phyloP scores from a whole-genome alignment of 2,113 vertebrate species.

The Istiophorus platypterus region DNA sequence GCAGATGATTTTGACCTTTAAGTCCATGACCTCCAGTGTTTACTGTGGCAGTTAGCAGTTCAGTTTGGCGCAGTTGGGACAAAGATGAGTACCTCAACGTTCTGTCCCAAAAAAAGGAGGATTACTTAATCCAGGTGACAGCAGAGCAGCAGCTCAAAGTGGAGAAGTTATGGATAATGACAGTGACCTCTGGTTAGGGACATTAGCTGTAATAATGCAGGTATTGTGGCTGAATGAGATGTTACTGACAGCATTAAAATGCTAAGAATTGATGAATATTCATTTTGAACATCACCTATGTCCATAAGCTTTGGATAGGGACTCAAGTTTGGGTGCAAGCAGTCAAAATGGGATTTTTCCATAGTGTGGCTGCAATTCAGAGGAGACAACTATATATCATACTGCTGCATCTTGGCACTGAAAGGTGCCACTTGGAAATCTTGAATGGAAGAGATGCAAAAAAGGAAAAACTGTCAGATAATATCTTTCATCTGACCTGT shows the following conservation, averaged over 20 bases:
- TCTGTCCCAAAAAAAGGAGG: not conserved
- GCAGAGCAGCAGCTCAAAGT: constrained; percentile 2
- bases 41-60: constrained; percentile 1
- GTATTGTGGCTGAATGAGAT: not conserved
- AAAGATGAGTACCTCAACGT: not conserved
- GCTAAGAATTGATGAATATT: not conserved
- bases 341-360: not conserved
- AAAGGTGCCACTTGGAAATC: constrained; percentile 1
- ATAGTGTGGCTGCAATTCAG: not conserved
- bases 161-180: constrained; percentile 1
- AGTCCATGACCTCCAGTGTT: not conserved
- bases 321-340: not conserved
- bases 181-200: not conserved
- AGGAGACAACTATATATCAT: not conserved
- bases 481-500: not conserved
- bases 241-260: not conserved
- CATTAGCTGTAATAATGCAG: not conserved
- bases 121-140: not conserved
- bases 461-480: not conserved
- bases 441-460: not conserved
- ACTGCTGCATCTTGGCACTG: not conserved
- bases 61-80: not conserved
- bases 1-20: not conserved
- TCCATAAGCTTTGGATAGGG: not conserved
- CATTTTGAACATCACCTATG: not conserved